Conservation (phyloP, 2,888 invertebrate genomes). For the Ephialtes manifestator region DNA sequence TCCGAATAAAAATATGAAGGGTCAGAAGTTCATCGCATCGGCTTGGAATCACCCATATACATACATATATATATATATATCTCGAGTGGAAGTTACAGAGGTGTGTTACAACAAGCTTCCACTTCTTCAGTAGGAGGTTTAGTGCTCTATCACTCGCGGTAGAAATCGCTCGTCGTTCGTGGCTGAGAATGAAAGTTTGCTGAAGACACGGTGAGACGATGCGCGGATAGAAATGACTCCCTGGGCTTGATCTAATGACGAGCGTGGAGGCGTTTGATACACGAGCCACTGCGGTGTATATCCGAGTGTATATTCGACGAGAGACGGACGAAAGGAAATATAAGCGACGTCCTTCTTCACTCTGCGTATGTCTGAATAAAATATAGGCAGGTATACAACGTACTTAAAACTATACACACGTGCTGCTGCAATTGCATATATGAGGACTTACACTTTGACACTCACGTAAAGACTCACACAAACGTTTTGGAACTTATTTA, state of each 20-base stretch:
- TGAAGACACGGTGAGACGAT: neutral
- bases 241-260: constrained; percentile 49
- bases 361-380: neutral
- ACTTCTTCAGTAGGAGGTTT: constrained; percentile 54
- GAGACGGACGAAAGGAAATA: constrained; percentile 9
- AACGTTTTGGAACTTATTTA: neutral
- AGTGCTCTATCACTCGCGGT: constrained; percentile 52
- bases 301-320: constrained; percentile 4
- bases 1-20: too few species aligned
- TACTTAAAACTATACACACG: neutral
- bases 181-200: constrained; percentile 53
- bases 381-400: constrained; percentile 28
- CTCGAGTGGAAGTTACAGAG: constrained; percentile 40
- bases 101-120: constrained; percentile 29
- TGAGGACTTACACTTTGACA: constrained; percentile 1
- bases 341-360: neutral
- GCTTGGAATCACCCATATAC: too few species aligned
- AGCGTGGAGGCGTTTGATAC: constrained; percentile 54
- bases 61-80: neutral
- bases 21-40: too few species aligned
- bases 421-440: neutral
- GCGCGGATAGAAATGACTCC: constrained; percentile 40
- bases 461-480: neutral
- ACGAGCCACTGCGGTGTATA: constrained; percentile 6
- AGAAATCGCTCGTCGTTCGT: constrained; percentile 49